phyloP scores from a whole-genome alignment of 2,113 vertebrate genomes.

The Gadus macrocephalus region DNA sequence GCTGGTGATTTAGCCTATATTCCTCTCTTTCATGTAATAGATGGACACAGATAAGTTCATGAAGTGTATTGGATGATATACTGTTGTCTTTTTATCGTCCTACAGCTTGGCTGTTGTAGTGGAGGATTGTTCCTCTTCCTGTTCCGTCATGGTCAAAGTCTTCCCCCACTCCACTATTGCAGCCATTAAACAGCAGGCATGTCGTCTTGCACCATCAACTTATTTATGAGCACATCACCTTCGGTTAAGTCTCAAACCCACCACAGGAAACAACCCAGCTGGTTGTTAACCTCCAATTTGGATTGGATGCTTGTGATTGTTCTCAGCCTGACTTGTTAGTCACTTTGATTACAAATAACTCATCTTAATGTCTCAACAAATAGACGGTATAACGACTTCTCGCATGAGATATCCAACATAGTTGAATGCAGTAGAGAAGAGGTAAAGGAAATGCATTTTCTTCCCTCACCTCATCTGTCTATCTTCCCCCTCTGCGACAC shows the following conservation, averaged over 20 bases:
- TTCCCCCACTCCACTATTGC: constrained; percentile 73
- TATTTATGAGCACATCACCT: neutral
- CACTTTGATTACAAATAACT: too few species aligned
- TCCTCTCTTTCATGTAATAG: neutral
- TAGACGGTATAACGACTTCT: too few species aligned
- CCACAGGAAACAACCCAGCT: neutral
- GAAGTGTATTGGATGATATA: too few species aligned
- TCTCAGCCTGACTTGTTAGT: too few species aligned
- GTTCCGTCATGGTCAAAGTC: constrained; percentile 78
- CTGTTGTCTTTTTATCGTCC: neutral
- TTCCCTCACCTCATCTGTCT: too few species aligned
- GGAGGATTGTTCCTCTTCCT: constrained; percentile 83
- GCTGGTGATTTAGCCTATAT: neutral
- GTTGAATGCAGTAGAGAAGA: too few species aligned
- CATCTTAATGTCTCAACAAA: too few species aligned
- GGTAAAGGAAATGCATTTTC: too few species aligned
- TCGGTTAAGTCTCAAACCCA: neutral
- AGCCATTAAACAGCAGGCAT: constrained; percentile 84
- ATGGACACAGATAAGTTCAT: too few species aligned
- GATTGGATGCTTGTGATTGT: too few species aligned
- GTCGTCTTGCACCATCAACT: constrained; percentile 4
- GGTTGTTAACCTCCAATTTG: neutral
- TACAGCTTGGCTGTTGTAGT: constrained; percentile 81
- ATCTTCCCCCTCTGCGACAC: too few species aligned
- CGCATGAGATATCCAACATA: too few species aligned